Percentiles rank a stretch among this genome's conserved stretches.
These are phyloP conservation scores for Physocephala rufipes DNA, from an alignment of 2,888 invertebrate genomes.

Conservation along the genomic window DNA sequence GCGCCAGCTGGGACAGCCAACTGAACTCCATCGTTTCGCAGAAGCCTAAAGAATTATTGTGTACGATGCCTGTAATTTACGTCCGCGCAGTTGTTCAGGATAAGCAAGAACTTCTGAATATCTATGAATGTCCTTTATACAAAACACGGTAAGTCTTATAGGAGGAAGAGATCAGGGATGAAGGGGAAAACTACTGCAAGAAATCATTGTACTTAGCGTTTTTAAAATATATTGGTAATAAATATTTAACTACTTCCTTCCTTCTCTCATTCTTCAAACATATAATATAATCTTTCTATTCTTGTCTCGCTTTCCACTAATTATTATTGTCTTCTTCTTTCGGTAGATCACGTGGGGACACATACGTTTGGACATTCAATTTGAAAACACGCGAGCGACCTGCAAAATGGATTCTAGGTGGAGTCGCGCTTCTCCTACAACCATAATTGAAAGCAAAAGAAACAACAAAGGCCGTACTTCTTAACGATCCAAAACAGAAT, in stretches of 20 bases:
- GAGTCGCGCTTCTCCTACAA: conserved; percentile 89
- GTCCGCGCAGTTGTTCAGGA: conserved; percentile 90
- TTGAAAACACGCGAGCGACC: conserved; percentile 88
- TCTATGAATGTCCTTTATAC: conserved; percentile 94
- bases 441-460: conserved; percentile 69
- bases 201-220: background rate
- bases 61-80: conserved; percentile 89
- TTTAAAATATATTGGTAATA: conserved; percentile 17
- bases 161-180: background rate
- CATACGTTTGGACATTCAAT: conserved; percentile 96
- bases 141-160: conserved; percentile 76
- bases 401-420: conserved; percentile 92
- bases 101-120: conserved; percentile 83
- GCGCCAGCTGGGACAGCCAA: conserved; percentile 90
- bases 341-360: conserved; percentile 80
- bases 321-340: conserved; percentile 38
- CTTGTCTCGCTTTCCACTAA: background rate
- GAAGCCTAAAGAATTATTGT: conserved; percentile 88
- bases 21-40: conserved; percentile 86
- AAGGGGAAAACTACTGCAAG: background rate
- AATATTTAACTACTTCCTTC: background rate
- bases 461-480: too few relatives aligned
- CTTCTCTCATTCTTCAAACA: background rate
- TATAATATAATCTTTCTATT: background rate
- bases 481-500: too few relatives aligned